These are phyloP conservation scores for Atherinomorus stipes DNA, from an alignment of 2,113 vertebrate species.

Conservation along the genomic window DNA sequence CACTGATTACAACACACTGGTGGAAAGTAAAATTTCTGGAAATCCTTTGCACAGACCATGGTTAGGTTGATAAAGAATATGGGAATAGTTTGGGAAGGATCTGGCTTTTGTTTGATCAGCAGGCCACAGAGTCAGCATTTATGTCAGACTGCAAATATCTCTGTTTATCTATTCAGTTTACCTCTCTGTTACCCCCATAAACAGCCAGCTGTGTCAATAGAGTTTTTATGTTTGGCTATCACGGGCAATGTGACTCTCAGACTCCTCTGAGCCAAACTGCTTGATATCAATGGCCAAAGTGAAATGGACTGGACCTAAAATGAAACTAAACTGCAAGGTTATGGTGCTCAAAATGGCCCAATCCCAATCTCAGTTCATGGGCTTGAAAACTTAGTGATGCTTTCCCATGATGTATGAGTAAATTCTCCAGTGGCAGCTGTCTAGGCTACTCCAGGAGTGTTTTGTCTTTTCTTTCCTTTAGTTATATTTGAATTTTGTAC, in stretches of 20 bases:
- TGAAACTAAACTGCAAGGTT: not conserved
- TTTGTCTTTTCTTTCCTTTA: not conserved
- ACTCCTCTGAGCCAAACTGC: not conserved
- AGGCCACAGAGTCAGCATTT: constrained; percentile 23
- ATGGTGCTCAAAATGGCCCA: not conserved
- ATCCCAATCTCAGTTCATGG: too few species aligned
- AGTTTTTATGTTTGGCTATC: constrained; percentile 21
- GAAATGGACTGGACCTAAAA: not conserved
- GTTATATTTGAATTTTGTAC: not conserved
- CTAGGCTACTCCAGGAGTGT: not conserved
- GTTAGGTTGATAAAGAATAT: constrained; percentile 61
- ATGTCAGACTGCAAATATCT: constrained; percentile 17
- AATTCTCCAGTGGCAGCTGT: not conserved
- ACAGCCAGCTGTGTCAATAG: constrained; percentile 69
- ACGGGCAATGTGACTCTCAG: constrained; percentile 27
- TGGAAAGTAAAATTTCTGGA: constrained; percentile 50
- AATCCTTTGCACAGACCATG: constrained; percentile 42
- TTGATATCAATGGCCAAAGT: constrained; percentile 1
- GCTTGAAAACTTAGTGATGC: not conserved
- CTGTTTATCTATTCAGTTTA: constrained; percentile 56
- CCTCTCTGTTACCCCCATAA: constrained; percentile 52
- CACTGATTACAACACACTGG: constrained; percentile 24
- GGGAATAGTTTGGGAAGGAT: constrained; percentile 45
- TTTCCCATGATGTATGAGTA: not conserved
- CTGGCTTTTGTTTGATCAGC: constrained; percentile 66